Evolutionary conservation across 2,113 vertebrate species (phyloP), one percentile per base, ranked within the genome.

Genomic region (Ceuthmochares aereus): DNA sequence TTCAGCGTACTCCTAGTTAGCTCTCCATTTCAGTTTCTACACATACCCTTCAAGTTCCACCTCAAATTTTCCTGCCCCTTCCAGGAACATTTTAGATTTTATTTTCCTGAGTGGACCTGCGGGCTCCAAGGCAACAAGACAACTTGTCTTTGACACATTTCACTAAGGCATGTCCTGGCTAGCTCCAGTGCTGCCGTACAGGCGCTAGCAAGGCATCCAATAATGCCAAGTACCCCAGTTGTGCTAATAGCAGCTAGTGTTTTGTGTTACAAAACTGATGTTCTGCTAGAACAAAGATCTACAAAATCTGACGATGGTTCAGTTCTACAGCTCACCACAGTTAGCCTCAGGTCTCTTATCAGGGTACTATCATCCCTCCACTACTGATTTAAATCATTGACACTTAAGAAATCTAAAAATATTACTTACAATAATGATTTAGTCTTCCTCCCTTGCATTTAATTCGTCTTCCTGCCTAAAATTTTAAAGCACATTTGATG

Each of bases 71-170:
- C 51, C 13, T 32, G 26, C 72, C 34, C 49, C 60, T 82, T 67
- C 52, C 64, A 74, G 49, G 29, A 74, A 69, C 55, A 21, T 52
- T 87, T 42, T 7, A 36, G 56, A 15, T 43, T 19, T 9, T 52
- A 17, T 75, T 70, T 42, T 22, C 21, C 80, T 58, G 51, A 51
- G 60, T 19, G 66, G 84, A 74, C 64, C 90, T 59, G 37, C 75
- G 84, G 74, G 62, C 69, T 94, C 90, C 74, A 87, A 95, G 87
- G 84, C 58, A 84, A 81, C 34, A 52, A 81, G 52, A 32, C 29
- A 34, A 51, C 6, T 62, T 73, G 52, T 36, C 18, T 74, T 52
- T 52, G n/a, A 62, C 66, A 56, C 1, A 0, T 84, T 32, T 49
- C 40, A 43, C 26, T 37, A 9, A n/a, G 68, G 66, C 54, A 23